Base-by-base conservation (phyloP, 2,888 invertebrate genomes). In the Teinopalpus imperialis region DNA sequence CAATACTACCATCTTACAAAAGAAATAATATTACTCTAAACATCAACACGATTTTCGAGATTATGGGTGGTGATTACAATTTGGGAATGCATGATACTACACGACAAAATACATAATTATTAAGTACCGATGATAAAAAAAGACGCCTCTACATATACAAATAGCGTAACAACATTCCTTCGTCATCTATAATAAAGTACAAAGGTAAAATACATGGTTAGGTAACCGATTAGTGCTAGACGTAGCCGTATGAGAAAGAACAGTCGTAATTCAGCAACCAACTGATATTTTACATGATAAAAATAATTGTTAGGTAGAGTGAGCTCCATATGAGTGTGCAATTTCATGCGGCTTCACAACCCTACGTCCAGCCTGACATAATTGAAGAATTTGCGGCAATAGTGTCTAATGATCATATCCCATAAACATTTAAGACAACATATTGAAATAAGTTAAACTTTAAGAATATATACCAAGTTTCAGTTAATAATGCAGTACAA, bases 71-170 rank as follows among this genome's bases (percentile, higher is more conserved):
- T 69, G 83, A 82, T 82, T 86, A 85, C 69, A 82, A 81, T 83
- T 85, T 81, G 81, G 85, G 85, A 87, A 87, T 86, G 86, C 81
- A 81, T 77, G 81, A 45, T 76, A 77, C 85, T 86, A 85, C 79
- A 76, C 68, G 79, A 81, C 71, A 63, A 77, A 79, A 81, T 82
- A 85, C 76, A 75, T 78, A 75, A 78, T 76, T 70, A 81, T 86
- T 87, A 87, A 87, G 87, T 87, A 86, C 87, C 75, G 73, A 83
- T 77, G 77, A 81, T 74, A 80, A 78, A 75, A 72, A 74, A 46
- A 29, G 23, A 75, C 55, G 65, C 69, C 68, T 70, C 77, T 81
- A 83, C 78, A 74, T 71, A 74, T 71, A 80, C 75, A 78, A 66
- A 77, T 66, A 76, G 75, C 73, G 71, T 68, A 71, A 68, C 66